Evolutionary conservation across 2,797 vertebrate species (phyloP).

Genomic region (Lateolabrax maculatus): DNA sequence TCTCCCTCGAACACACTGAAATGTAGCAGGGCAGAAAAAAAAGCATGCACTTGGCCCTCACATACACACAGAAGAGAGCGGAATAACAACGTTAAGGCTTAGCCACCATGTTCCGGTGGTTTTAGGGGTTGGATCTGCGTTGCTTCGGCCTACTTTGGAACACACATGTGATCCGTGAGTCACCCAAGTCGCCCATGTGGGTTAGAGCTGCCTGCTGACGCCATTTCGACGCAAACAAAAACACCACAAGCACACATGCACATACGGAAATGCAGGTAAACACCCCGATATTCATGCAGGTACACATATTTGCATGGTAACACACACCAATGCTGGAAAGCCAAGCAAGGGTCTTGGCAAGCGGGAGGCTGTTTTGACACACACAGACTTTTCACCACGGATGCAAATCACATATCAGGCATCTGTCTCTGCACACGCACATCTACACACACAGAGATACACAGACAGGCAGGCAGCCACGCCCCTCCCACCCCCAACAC

Average conservation of each 20-base stretch:
- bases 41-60: slow-evolving; percentile 34
- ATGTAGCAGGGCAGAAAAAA: slow-evolving; percentile 39
- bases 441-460: neutral
- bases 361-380: slow-evolving; percentile 5
- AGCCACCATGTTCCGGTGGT: slow-evolving; percentile 70
- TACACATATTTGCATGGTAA: slow-evolving; percentile 5
- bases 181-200: slow-evolving; percentile 70
- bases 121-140: slow-evolving; percentile 56
- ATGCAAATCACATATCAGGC: slow-evolving; percentile 39
- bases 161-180: slow-evolving; percentile 78
- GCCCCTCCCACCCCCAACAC: too few relatives aligned
- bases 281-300: neutral
- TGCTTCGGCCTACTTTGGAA: slow-evolving; percentile 73
- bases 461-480: neutral
- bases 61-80: slow-evolving; percentile 24
- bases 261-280: neutral
- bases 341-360: slow-evolving; percentile 1
- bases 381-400: neutral
- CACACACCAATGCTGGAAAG: neutral
- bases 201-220: slow-evolving; percentile 67
- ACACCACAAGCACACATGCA: neutral
- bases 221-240: slow-evolving; percentile 49
- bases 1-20: slow-evolving; percentile 36
- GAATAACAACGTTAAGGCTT: slow-evolving; percentile 51
- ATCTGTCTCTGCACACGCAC: neutral